A percentile compares a stretch with the other conserved stretches of the same genome.
phyloP scores from a whole-genome alignment of 2,888 invertebrate species.

The Apamea sordens region DNA sequence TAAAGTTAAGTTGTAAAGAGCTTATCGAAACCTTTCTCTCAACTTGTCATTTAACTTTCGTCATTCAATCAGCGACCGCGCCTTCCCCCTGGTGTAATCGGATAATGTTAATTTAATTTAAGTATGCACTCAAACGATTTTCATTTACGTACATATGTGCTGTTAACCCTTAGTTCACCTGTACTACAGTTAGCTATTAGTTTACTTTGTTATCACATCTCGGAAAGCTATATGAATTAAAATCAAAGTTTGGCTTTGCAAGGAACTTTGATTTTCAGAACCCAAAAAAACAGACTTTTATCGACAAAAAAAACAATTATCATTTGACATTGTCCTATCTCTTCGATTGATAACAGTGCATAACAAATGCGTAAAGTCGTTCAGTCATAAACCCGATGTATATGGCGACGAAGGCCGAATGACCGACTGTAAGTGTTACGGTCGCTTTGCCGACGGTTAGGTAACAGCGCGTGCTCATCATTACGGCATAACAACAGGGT shows the following conservation, averaged over 20 bases:
- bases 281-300: not conserved
- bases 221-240: not conserved
- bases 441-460: slow-evolving; percentile 71
- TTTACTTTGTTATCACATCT: not conserved
- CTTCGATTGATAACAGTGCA: slow-evolving; percentile 53
- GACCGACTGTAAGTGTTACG: slow-evolving; percentile 68
- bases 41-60: slow-evolving; percentile 31
- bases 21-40: slow-evolving; percentile 50
- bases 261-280: not conserved
- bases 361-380: slow-evolving; percentile 48
- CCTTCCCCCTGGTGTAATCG: slow-evolving; percentile 3
- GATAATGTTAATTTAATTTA: slow-evolving; percentile 14
- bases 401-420: slow-evolving; percentile 62
- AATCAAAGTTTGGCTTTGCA: not conserved
- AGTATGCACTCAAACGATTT: not conserved
- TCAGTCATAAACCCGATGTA: slow-evolving; percentile 40
- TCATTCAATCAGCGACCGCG: slow-evolving; percentile 34
- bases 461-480: slow-evolving; percentile 77
- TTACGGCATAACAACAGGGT: slow-evolving; percentile 76
- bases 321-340: slow-evolving; percentile 66
- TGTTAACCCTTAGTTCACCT: not conserved
- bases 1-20: slow-evolving; percentile 18
- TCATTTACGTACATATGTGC: not conserved
- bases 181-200: not conserved
- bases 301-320: slow-evolving; percentile 26